Conservation (phyloP, 2,797 vertebrate genomes). For the Sebastes diploproa region DNA sequence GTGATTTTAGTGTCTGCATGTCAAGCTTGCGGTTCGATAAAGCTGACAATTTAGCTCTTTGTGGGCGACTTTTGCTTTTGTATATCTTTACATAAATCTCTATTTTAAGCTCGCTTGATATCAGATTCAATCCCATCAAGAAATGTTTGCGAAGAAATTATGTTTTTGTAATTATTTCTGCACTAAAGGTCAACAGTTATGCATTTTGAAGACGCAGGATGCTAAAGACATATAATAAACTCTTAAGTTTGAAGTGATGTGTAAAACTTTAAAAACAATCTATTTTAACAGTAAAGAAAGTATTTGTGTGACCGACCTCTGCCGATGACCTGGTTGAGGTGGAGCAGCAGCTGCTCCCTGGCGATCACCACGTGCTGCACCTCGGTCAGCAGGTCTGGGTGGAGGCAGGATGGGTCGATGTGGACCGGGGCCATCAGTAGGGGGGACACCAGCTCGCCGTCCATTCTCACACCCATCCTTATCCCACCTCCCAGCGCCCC, state of each 20-base stretch:
- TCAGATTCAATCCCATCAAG: background rate
- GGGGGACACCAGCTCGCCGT: conserved; percentile 92
- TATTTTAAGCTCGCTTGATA: background rate
- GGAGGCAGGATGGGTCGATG: conserved; percentile 92
- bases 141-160: background rate
- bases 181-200: too few relatives aligned
- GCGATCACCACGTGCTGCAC: conserved; percentile 96
- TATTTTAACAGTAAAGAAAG: background rate
- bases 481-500: conserved; percentile 64
- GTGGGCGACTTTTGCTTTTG: conserved; percentile 33
- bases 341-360: conserved; percentile 90
- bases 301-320: conserved; percentile 84
- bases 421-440: conserved; percentile 90
- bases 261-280: background rate
- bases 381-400: conserved; percentile 94
- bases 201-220: too few relatives aligned
- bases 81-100: conserved; percentile 21
- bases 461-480: conserved; percentile 71
- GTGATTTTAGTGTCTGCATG: conserved; percentile 35
- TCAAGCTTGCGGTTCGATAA: conserved; percentile 39
- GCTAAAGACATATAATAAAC: too few relatives aligned
- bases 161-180: background rate
- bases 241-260: background rate
- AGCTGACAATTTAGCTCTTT: conserved; percentile 24
- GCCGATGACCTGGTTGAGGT: conserved; percentile 95